Evolutionary conservation across 2,113 vertebrate genomes (phyloP), one percentile per base, ranked within the genome.

Genomic region (Microtus oregoni): DNA sequence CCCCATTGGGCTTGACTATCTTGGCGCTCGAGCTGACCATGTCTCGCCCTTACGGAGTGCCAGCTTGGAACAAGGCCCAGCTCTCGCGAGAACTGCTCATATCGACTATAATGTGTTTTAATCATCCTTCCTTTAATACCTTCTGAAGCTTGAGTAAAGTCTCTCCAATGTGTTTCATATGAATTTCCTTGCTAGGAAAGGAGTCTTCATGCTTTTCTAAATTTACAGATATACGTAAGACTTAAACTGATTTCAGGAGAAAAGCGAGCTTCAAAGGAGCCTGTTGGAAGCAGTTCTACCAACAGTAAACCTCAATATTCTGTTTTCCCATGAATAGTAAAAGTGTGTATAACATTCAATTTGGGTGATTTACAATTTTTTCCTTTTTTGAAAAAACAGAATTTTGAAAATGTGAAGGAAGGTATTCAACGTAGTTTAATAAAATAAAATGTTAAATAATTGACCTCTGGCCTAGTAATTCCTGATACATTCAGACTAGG

Each of bases 401-500:
- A 73, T 94, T 86, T 97, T 28, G 50, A 67, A 61, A 68, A 50
- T 30, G 58, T 55, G 52, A 28, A 90, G 17, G 24, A 28, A 94
- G 2, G 38, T 1, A 11, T 30, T 58, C 22, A 58, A 83, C 1
- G 17, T 12, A 67, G 20, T 55, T 63, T 41, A 38, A 22, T 47
- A 20, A 92, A 2, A 11, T 55, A 91, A 63, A 90, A 89, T 83
- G 14, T 50, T 55, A 78, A 65, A 86, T 55, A 82, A 4, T 35
- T 90, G 1, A 93, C n/a, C 91, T 13, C 7, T 92, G 4, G 5
- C 5, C 32, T 47, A 72, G 5, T 61, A 3, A 52, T 0, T 9
- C 24, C 73, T 44, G n/a, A 26, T 90, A 52, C n/a, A 63, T 58
- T 67, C 28, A 89, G 28, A 50, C 2, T 24, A 35, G 11, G 19